phyloP scores from a whole-genome alignment of 1,140 invertebrate species.

The Sycophila sp. region DNA sequence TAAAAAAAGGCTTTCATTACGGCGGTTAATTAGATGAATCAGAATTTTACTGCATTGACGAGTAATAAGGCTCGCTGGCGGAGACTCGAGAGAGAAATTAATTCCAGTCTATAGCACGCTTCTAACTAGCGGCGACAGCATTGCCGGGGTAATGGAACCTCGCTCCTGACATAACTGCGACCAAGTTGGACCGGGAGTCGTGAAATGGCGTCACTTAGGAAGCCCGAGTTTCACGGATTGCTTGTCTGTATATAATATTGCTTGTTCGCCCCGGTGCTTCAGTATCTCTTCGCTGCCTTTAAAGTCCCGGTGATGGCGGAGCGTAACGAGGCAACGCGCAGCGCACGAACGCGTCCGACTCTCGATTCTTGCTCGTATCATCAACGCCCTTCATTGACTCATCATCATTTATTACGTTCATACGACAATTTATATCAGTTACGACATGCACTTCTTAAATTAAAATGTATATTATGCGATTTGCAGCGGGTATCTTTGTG shows the following conservation, averaged over 20 bases:
- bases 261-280: too few relatives aligned
- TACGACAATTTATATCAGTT: too few relatives aligned
- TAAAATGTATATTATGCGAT: too few relatives aligned
- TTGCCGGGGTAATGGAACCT: background rate
- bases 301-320: background rate
- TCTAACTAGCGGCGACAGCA: background rate
- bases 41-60: too few relatives aligned
- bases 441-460: too few relatives aligned
- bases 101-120: background rate
- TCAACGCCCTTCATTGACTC: background rate
- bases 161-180: background rate
- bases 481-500: too few relatives aligned
- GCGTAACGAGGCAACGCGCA: background rate
- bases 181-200: background rate
- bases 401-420: background rate
- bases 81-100: too few relatives aligned
- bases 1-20: too few relatives aligned
- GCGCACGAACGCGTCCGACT: background rate
- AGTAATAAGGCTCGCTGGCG: too few relatives aligned
- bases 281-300: background rate
- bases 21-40: too few relatives aligned
- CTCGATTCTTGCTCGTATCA: background rate
- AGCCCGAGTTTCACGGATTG: background rate
- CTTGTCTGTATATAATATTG: background rate
- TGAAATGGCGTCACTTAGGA: background rate